Percentiles rank a stretch among this genome's conserved stretches.
These are phyloP conservation scores for Lumbricus terrestris DNA, from an alignment of 2,888 invertebrate species.

Conservation along the genomic window DNA sequence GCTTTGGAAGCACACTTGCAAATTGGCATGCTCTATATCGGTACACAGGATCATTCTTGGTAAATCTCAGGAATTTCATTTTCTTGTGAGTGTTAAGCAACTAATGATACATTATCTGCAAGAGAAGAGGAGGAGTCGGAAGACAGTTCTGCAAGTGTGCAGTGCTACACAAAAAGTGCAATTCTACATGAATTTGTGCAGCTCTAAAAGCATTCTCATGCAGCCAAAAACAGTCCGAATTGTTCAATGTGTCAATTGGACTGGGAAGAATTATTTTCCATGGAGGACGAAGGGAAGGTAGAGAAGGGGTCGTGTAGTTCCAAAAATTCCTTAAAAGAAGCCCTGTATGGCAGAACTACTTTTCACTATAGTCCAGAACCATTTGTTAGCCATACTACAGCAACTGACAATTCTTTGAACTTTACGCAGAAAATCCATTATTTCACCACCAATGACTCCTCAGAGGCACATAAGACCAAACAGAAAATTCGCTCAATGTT, in stretches of 20 bases:
- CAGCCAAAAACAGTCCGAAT: too few relatives aligned
- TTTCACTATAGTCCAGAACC: background rate
- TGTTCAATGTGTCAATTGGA: too few relatives aligned
- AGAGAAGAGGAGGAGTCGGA: too few relatives aligned
- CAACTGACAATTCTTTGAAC: background rate
- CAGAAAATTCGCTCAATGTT: background rate
- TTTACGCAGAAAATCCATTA: too few relatives aligned
- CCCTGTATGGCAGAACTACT: background rate
- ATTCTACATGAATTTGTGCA: too few relatives aligned
- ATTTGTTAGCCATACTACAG: background rate
- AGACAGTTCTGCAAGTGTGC: too few relatives aligned
- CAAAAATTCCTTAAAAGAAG: background rate
- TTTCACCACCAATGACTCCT: background rate
- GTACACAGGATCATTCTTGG: background rate
- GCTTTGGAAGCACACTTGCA: background rate
- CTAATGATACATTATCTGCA: too few relatives aligned
- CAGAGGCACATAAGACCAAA: background rate
- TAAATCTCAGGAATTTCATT: background rate
- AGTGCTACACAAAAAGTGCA: too few relatives aligned
- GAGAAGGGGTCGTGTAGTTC: too few relatives aligned
- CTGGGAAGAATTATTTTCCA: too few relatives aligned
- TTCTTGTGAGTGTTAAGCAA: background rate
- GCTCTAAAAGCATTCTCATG: too few relatives aligned
- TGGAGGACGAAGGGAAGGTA: too few relatives aligned
- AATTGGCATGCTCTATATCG: background rate